Evolutionary conservation across 2,797 vertebrate genomes (phyloP).

Genomic region (Xiphophorus birchmanni): DNA sequence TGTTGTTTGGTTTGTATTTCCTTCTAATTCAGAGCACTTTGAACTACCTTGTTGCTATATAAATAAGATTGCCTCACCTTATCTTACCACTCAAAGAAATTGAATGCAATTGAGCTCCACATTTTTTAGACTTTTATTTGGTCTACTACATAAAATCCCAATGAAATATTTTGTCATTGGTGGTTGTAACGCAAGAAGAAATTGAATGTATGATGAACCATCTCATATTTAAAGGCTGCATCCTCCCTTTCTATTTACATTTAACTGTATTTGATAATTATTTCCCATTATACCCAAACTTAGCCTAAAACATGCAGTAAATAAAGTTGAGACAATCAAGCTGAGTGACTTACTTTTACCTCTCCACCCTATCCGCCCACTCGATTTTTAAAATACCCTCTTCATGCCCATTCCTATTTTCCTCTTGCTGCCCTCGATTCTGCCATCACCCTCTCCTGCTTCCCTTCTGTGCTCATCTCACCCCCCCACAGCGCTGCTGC

Average conservation of each 20-base stretch:
- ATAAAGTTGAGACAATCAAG: background rate
- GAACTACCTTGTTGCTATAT: too few relatives aligned
- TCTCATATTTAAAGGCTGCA: background rate
- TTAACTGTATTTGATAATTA: background rate
- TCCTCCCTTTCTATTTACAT: background rate
- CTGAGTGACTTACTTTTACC: background rate
- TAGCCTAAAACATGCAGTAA: background rate
- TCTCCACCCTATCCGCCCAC: background rate
- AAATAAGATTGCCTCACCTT: too few relatives aligned
- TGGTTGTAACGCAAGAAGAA: background rate
- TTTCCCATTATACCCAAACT: slow-evolving; percentile 2
- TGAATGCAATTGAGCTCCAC: background rate
- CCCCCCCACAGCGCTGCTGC: slow-evolving; percentile 58
- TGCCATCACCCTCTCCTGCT: slow-evolving; percentile 46
- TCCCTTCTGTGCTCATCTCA: slow-evolving; percentile 37
- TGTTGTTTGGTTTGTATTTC: too few relatives aligned
- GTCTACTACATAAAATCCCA: background rate
- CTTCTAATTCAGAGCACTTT: too few relatives aligned
- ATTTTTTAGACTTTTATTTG: background rate
- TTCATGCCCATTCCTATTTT: slow-evolving; percentile 25
- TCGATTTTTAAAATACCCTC: slow-evolving; percentile 25
- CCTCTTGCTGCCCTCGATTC: slow-evolving; percentile 33
- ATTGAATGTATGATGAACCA: background rate
- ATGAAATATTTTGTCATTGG: background rate
- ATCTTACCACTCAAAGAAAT: background rate